Percentiles rank a stretch among this genome's conserved stretches.
phyloP scores from a whole-genome alignment of 2,797 vertebrate species.

The Malurus leucopterus region DNA sequence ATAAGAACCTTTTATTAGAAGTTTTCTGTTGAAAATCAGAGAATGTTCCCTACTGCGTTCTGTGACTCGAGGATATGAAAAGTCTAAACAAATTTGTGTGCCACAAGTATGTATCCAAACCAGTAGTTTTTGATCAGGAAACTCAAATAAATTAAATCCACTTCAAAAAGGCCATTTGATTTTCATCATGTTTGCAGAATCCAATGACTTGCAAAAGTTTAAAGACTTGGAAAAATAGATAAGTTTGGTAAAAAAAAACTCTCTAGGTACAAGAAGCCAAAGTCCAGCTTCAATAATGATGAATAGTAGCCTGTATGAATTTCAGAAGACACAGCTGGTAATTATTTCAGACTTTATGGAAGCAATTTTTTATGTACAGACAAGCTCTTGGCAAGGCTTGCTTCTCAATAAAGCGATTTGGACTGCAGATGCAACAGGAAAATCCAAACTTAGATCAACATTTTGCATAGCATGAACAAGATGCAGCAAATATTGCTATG shows the following conservation, averaged over 20 bases:
- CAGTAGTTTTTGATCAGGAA: constrained; percentile 9
- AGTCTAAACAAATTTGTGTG: not conserved
- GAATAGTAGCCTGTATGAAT: not conserved
- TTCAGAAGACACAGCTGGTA: constrained; percentile 55
- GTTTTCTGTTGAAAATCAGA: not conserved
- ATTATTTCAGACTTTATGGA: constrained; percentile 58
- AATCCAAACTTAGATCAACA: not conserved
- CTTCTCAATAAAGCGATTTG: constrained; percentile 22
- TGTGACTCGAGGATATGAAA: not conserved
- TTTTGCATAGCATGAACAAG: not conserved
- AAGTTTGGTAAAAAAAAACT: not conserved
- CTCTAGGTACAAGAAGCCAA: not conserved
- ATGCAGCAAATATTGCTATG: not conserved
- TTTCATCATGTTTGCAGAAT: not conserved
- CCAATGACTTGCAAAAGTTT: not conserved
- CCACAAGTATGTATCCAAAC: constrained; percentile 12
- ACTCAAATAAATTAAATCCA: constrained; percentile 16
- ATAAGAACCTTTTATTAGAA: not conserved
- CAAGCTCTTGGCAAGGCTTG: constrained; percentile 42
- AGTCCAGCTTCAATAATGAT: not conserved
- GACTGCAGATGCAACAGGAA: not conserved
- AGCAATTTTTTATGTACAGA: constrained; percentile 47
- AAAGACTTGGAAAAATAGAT: not conserved
- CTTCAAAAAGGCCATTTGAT: constrained; percentile 15
- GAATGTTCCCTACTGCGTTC: constrained; percentile 20